Evolutionary conservation across 2,797 vertebrate species (phyloP), one percentile per base, ranked within the genome.

Genomic region (Halcyon chelicuti): DNA sequence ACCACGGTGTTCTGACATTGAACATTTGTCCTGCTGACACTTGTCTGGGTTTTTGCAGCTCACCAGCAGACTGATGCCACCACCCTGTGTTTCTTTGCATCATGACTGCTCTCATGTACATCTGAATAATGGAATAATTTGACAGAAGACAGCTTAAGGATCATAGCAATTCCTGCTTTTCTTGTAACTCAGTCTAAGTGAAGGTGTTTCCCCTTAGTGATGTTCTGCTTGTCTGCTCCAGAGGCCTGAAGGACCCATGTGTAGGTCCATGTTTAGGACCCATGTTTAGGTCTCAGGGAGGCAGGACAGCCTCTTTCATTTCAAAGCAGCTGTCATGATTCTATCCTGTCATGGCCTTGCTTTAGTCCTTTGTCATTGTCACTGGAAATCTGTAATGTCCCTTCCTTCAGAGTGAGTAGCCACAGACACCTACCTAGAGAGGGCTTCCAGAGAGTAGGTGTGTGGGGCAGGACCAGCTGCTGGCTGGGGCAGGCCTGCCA

Each of bases 401-500:
- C 46, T 40, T 87, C 20, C 61, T 0, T 0, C 28, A 35, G n/a
- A 0, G 1, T 44, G 35, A 70, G 51, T 62, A 70, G 35, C 46
- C 0, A 0, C 61, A n/a, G 51, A 26, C 72, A 58, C 35, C 26
- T 44, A 9, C 10, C 40, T 23, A 25, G 26, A 0, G 10, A 44
- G 63, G 39, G n/a, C 21, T 35, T 58, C 6, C 0, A 3, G 40
- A 57, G 37, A 62, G 55, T 39, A 67, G 47, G 8, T 2, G 35
- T 17, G 37, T 1, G 4, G 42, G 39, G 51, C 52, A 74, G 73
- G 46, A 84, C 29, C 12, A 61, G 49, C 25, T 1, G 2, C 39
- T 75, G 87, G 23, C 35, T 1, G 2, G 44, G 63, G 40, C 16
- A 20, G 29, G 49, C 44, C 49, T 0, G 0, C 4, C 0, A 2